Conservation (phyloP, 2,888 invertebrate genomes). For the Spilosoma lubricipeda region DNA sequence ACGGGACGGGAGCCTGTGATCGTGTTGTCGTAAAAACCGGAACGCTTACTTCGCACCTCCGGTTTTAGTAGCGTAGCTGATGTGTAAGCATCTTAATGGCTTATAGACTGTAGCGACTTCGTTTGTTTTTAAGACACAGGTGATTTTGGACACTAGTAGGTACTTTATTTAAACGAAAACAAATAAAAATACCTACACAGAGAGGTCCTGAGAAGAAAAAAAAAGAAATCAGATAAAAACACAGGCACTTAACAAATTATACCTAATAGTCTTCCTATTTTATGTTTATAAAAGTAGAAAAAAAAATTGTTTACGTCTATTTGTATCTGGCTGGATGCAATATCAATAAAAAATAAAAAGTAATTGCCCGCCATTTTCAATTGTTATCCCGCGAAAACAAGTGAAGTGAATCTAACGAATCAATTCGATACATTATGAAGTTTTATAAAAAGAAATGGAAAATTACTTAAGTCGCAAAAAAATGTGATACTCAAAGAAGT, state of each 20-base stretch:
- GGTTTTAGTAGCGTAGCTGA: slow-evolving; percentile 49
- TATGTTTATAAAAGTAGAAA: too few species aligned
- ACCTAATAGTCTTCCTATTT: background rate
- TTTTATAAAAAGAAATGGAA: too few species aligned
- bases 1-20: slow-evolving; percentile 63
- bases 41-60: slow-evolving; percentile 69
- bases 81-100: slow-evolving; percentile 48
- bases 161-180: background rate
- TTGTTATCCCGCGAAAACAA: too few species aligned
- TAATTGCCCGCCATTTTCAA: too few species aligned
- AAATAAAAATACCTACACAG: background rate
- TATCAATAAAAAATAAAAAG: too few species aligned
- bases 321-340: background rate
- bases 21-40: slow-evolving; percentile 74
- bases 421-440: too few species aligned
- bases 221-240: background rate
- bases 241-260: background rate
- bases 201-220: background rate
- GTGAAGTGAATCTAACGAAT: too few species aligned
- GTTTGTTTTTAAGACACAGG: slow-evolving; percentile 1
- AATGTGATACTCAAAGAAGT: background rate
- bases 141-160: background rate
- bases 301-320: too few species aligned
- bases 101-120: slow-evolving; percentile 5
- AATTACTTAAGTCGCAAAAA: too few species aligned